These are phyloP conservation scores for Steatornis caripensis DNA, from an alignment of 2,113 vertebrate species.

Conservation along the genomic window DNA sequence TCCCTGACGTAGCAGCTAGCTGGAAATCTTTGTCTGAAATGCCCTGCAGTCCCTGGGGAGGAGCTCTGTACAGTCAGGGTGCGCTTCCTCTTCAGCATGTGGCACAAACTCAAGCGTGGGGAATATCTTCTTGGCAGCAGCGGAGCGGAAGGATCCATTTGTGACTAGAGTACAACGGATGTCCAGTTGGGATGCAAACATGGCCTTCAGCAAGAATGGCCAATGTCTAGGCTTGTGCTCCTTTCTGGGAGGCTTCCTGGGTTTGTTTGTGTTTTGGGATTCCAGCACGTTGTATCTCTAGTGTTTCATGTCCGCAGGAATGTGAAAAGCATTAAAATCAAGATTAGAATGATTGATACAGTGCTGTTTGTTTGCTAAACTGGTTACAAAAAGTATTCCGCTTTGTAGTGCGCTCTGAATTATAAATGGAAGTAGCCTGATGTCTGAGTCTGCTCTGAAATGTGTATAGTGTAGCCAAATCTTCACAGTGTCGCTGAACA, in stretches of 20 bases:
- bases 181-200: background rate
- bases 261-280: slow-evolving; percentile 11
- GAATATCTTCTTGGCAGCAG: background rate
- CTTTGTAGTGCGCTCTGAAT: background rate
- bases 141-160: background rate
- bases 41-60: background rate
- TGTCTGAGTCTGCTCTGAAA: background rate
- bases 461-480: accelerated
- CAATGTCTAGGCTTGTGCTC: background rate
- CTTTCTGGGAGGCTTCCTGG: background rate
- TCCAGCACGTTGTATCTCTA: background rate
- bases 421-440: background rate
- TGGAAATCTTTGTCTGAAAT: background rate
- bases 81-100: accelerated
- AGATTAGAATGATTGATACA: background rate
- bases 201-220: background rate
- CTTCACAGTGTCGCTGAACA: background rate
- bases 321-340: slow-evolving; percentile 9
- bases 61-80: background rate
- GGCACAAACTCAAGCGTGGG: background rate
- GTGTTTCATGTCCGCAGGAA: background rate
- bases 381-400: background rate
- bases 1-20: background rate
- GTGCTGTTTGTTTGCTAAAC: slow-evolving; percentile 5
- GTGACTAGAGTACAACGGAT: background rate